Evolutionary conservation across 2,888 invertebrate genomes (phyloP).

Genomic region (Campopleginae sp.): DNA sequence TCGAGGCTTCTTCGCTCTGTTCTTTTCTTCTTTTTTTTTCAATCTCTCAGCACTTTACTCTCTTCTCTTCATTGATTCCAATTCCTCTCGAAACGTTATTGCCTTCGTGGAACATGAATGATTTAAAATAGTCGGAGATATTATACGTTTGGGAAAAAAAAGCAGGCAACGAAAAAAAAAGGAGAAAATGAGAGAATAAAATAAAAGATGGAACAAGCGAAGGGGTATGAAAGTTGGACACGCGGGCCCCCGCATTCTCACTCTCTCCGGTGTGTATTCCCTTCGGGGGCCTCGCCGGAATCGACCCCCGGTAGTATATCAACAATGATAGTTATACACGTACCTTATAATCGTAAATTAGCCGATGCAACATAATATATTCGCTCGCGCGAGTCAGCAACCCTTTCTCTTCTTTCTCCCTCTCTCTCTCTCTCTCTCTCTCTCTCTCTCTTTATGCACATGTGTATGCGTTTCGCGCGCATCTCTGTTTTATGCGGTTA

Average conservation of each 20-base stretch:
- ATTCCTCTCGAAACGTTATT: background rate
- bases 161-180: conserved; percentile 42
- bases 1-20: conserved; percentile 6
- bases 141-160: conserved; percentile 26
- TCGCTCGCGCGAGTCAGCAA: conserved; percentile 73
- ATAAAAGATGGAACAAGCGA: conserved; percentile 19
- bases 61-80: conserved; percentile 30
- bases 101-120: conserved; percentile 61
- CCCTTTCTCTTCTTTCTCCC: conserved; percentile 10
- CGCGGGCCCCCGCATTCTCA: conserved; percentile 32
- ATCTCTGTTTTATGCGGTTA: conserved; percentile 84
- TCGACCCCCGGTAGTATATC: conserved; percentile 82
- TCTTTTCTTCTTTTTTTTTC: background rate
- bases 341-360: conserved; percentile 85
- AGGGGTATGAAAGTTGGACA: conserved; percentile 56
- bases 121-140: conserved; percentile 56
- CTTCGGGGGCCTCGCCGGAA: conserved; percentile 61
- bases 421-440: conserved; percentile 5
- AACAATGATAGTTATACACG: conserved; percentile 85
- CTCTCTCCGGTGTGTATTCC: conserved; percentile 51
- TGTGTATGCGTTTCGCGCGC: conserved; percentile 80
- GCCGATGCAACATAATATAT: conserved; percentile 84
- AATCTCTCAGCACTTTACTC: background rate
- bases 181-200: conserved; percentile 20
- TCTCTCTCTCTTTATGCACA: conserved; percentile 3